Evolutionary conservation across 1,140 invertebrate genomes (phyloP).

Genomic region (Zaprionus taronus): DNA sequence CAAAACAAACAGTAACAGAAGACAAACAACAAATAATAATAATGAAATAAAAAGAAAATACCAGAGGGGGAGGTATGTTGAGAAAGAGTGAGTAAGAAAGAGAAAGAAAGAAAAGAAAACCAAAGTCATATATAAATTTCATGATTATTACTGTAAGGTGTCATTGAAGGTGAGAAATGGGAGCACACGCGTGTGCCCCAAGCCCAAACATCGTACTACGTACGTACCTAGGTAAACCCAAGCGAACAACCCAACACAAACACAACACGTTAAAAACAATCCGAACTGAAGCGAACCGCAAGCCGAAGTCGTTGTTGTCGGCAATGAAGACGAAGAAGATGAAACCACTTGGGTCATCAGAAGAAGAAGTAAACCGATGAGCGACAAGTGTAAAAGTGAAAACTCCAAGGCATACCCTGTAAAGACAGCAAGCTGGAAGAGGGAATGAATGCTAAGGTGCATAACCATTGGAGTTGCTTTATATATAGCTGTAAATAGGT

Average conservation of each 20-base stretch:
- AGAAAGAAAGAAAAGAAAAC: slow-evolving; percentile 25
- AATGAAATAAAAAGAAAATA: slow-evolving; percentile 32
- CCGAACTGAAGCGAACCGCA: slow-evolving; percentile 17
- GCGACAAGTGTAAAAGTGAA: slow-evolving; percentile 41
- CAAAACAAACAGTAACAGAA: slow-evolving; percentile 18
- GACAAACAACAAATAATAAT: slow-evolving; percentile 45
- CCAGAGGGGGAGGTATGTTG: slow-evolving; percentile 31
- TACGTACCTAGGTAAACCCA: slow-evolving; percentile 2
- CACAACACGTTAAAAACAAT: neutral
- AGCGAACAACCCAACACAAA: slow-evolving; percentile 14
- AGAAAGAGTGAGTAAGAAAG: neutral
- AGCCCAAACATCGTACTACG: slow-evolving; percentile 5
- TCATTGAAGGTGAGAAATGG: slow-evolving; percentile 81
- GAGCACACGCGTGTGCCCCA: slow-evolving; percentile 68
- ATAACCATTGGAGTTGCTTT: no score
- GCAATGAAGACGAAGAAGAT: slow-evolving; percentile 1
- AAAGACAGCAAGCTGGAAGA: neutral
- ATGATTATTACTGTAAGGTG: slow-evolving; percentile 71
- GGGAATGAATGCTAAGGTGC: neutral
- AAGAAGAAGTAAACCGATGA: slow-evolving; percentile 1
- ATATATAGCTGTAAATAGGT: no score
- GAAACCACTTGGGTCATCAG: slow-evolving; percentile 21
- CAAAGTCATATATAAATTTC: slow-evolving; percentile 59
- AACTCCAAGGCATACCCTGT: slow-evolving; percentile 39
- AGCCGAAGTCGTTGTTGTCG: slow-evolving; percentile 6